Evolutionary conservation across 2,888 invertebrate species (phyloP).

Genomic region (Eupeodes luniger): DNA sequence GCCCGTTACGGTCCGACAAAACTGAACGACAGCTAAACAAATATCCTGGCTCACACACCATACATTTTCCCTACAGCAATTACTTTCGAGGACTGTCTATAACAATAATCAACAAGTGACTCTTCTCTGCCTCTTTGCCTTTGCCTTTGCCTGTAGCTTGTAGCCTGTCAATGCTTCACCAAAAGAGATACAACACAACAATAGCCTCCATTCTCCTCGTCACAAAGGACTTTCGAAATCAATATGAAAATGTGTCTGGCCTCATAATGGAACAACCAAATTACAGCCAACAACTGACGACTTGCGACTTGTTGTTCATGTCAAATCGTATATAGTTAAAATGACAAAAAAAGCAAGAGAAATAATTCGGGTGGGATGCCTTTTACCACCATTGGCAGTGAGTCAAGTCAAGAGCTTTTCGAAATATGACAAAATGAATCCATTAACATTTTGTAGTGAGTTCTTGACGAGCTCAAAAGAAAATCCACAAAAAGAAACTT

Average conservation of each 20-base stretch:
- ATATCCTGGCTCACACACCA: conserved; percentile 52
- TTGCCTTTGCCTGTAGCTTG: neutral
- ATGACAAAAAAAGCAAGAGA: neutral
- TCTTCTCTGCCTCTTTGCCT: conserved; percentile 26
- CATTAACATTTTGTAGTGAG: neutral
- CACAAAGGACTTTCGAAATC: conserved; percentile 60
- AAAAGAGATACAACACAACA: conserved; percentile 1
- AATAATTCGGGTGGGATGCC: neutral
- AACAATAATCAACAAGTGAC: conserved; percentile 64
- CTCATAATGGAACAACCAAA: conserved; percentile 57
- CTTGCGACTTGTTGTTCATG: conserved; percentile 56
- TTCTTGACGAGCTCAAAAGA: conserved; percentile 17
- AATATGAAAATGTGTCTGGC: conserved; percentile 69
- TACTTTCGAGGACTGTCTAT: conserved; percentile 57
- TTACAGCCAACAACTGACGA: conserved; percentile 44
- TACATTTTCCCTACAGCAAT: conserved; percentile 48
- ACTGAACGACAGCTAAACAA: conserved; percentile 44
- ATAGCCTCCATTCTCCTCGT: conserved; percentile 27
- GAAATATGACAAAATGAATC: conserved; percentile 40
- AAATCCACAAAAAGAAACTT: conserved; percentile 25
- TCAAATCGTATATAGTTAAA: neutral
- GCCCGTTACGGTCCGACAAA: neutral
- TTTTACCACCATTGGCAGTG: neutral
- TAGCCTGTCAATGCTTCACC: neutral
- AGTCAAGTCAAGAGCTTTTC: conserved; percentile 20